Conservation (phyloP, 2,113 vertebrate species). For the Grus americana region DNA sequence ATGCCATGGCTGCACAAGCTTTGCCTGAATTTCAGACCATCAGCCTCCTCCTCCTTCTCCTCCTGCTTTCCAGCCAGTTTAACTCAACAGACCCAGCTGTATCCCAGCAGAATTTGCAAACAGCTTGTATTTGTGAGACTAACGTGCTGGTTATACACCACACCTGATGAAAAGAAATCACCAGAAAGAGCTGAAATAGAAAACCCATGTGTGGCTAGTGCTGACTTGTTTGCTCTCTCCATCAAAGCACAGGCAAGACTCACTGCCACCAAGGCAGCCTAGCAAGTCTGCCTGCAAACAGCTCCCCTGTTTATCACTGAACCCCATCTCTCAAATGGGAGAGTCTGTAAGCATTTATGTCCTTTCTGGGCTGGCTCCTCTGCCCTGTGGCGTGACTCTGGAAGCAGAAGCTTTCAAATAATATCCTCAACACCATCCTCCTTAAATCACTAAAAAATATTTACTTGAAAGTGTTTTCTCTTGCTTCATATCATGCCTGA, state of each 20-base stretch:
- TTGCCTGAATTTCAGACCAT: not conserved
- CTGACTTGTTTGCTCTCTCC: not conserved
- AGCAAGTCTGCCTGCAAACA: not conserved
- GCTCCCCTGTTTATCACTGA: rapidly evolving
- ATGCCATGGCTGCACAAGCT: not conserved
- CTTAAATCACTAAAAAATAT: not conserved
- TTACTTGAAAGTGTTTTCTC: not conserved
- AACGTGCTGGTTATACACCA: not conserved
- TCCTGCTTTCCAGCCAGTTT: not conserved
- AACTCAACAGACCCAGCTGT: not conserved
- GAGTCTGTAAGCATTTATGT: not conserved
- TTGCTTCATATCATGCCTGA: not conserved
- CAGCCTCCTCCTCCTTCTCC: not conserved
- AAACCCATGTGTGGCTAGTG: not conserved
- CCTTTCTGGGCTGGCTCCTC: rapidly evolving
- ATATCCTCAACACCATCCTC: not conserved
- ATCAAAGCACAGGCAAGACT: not conserved
- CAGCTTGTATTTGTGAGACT: not conserved
- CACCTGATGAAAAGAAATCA: not conserved
- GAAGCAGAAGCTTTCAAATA: not conserved
- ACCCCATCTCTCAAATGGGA: not conserved
- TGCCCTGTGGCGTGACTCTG: not conserved
- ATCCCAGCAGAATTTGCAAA: not conserved
- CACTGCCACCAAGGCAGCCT: rapidly evolving
- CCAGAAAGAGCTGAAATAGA: not conserved